A percentile compares a stretch with the other conserved stretches of the same genome.
These are phyloP conservation scores for Cryptocheilus praepositus DNA, from an alignment of 2,888 invertebrate species.

Conservation along the genomic window DNA sequence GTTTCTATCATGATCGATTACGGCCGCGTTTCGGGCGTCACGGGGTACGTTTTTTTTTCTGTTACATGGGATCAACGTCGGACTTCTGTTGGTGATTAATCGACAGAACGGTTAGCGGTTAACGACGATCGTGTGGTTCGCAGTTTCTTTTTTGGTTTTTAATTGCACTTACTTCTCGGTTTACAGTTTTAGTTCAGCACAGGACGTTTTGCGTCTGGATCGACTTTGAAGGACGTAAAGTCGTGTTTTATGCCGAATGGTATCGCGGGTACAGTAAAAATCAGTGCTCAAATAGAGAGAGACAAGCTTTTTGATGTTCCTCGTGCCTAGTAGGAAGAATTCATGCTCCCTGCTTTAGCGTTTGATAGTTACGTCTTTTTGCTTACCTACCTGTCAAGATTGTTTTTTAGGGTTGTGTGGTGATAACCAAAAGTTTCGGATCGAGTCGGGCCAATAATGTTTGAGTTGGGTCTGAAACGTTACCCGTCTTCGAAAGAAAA, in stretches of 20 bases:
- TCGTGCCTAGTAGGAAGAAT: constrained; percentile 47
- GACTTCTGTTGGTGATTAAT: not conserved
- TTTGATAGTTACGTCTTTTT: constrained; percentile 46
- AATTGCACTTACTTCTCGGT: constrained; percentile 20
- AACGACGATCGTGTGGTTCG: constrained; percentile 10
- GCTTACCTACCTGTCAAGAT: constrained; percentile 62
- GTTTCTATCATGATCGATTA: too few relatives aligned
- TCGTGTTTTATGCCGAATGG: constrained; percentile 8
- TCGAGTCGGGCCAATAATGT: constrained; percentile 5
- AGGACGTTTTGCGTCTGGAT: not conserved
- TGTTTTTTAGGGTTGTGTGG: constrained; percentile 1
- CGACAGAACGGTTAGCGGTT: not conserved
- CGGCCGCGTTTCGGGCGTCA: too few relatives aligned
- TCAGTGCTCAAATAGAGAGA: constrained; percentile 33
- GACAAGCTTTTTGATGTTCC: constrained; percentile 60
- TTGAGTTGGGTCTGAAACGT: too few relatives aligned
- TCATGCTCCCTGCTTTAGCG: constrained; percentile 53
- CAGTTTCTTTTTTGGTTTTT: constrained; percentile 8
- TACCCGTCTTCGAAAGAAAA: too few relatives aligned
- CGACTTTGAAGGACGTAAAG: not conserved
- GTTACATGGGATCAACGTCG: too few relatives aligned
- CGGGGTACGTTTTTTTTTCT: too few relatives aligned
- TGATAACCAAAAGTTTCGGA: constrained; percentile 2
- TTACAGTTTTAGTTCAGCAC: constrained; percentile 35
- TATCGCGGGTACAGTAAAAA: constrained; percentile 19